Percentiles rank a stretch among this genome's conserved stretches.
phyloP scores from a whole-genome alignment of 2,797 vertebrate genomes.

The Aldrovandia affinis region DNA sequence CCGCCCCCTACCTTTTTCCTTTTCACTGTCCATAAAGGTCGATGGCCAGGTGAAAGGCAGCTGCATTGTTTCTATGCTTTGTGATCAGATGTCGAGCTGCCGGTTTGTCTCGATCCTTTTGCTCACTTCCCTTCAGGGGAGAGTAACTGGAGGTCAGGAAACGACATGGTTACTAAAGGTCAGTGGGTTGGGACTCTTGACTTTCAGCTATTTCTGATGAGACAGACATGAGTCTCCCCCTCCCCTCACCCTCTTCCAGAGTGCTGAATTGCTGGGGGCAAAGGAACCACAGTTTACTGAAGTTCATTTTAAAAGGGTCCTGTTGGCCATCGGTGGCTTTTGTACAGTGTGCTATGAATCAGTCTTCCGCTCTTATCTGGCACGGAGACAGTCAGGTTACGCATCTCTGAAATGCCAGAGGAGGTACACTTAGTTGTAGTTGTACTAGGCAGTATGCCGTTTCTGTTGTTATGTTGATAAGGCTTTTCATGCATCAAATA shows the following conservation, averaged over 20 bases:
- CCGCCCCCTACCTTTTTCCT: not conserved
- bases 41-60: constrained; percentile 8
- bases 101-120: not conserved
- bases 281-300: not conserved
- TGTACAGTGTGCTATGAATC: not conserved
- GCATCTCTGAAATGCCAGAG: not conserved
- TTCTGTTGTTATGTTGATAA: not conserved
- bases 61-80: not conserved
- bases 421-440: not conserved
- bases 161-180: constrained; percentile 28
- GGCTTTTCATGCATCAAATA: not conserved
- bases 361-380: not conserved
- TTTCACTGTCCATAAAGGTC: not conserved
- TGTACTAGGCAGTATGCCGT: not conserved
- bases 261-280: not conserved
- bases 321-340: not conserved
- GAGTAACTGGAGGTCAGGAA: constrained; percentile 30
- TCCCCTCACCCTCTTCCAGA: not conserved
- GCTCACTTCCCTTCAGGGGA: constrained; percentile 19
- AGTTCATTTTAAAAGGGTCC: not conserved
- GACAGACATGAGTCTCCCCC: not conserved
- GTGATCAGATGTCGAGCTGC: constrained; percentile 14
- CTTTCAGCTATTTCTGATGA: not conserved
- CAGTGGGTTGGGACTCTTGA: not conserved
- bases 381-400: not conserved